Base-by-base conservation (phyloP, 2,888 invertebrate species). In the Cylloceria caligata region DNA sequence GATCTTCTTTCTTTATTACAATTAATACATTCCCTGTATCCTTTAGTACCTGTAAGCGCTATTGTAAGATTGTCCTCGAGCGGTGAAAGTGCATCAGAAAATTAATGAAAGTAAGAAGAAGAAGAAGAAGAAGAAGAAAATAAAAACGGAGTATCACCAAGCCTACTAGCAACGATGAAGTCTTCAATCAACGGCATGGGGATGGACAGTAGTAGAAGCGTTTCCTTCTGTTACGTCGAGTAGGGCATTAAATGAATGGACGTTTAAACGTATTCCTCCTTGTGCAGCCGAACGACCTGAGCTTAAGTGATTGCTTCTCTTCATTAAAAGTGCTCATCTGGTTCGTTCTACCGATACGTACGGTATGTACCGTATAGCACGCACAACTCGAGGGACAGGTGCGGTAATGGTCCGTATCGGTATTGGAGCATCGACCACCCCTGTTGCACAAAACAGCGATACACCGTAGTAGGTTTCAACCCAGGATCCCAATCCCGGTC, bases 291-390 rank as follows among this genome's bases (percentile, higher is more conserved):
- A 81, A 83, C 83, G 84, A 83, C 77, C 71, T 73, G 64, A 71
- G 86, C 87, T 89, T 91, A 91, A 91, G 91, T 91, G 90, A 91
- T 91, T 91, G 91, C 89, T 91, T 91, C 91, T 91, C 90, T 90
- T 91, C 91, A 90, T 91, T 91, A 91, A 88, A 86, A 84, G 80
- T 78, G 79, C 84, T 72, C 69, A 67, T 83, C 81, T 82, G 85
- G 83, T 80, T 82, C 85, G 80, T 85, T 85, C 67, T 72, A 76
- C 71, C 16, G 49, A 39, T 75, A 73, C 45, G 57, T 65, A 64
- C 80, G 52, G 13, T 42, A 36, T 19, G 34, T 11, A 45, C 13
- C 42, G 19, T 16, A 24, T 27, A 19, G 60, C 86, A 60, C 30
- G n/a, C 16, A n/a, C 62, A 76, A 86, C 86, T 89, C 88, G 88